These are phyloP conservation scores for Pyxicephalus adspersus DNA, from an alignment of 2,113 vertebrate genomes.

Conservation along the genomic window DNA sequence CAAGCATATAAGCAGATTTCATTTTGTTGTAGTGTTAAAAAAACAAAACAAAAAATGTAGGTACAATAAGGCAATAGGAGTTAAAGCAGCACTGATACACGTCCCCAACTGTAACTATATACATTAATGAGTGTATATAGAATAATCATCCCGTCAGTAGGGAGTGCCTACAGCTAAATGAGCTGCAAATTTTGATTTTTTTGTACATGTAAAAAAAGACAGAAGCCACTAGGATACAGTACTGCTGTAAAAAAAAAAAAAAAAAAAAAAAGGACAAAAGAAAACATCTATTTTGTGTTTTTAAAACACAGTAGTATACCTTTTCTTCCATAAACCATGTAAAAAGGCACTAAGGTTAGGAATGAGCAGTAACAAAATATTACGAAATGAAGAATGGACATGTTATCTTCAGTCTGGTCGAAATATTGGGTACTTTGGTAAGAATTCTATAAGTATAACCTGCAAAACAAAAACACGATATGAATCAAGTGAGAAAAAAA, in stretches of 20 bases:
- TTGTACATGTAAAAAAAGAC: conserved; percentile 71
- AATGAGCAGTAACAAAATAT: conserved; percentile 80
- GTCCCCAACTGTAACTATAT: conserved; percentile 70
- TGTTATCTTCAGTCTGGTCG: conserved; percentile 91
- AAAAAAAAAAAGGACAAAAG: too few relatives aligned
- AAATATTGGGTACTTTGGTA: conserved; percentile 99
- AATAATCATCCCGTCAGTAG: not conserved
- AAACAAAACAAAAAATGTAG: conserved; percentile 26
- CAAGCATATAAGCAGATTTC: not conserved
- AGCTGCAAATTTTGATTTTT: conserved; percentile 84
- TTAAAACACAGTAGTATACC: conserved; percentile 79
- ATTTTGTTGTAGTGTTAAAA: not conserved
- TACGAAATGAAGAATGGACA: conserved; percentile 67
- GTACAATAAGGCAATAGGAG: conserved; percentile 80
- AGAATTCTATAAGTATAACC: conserved; percentile 99
- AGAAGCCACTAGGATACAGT: conserved; percentile 72
- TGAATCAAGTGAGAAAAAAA: not conserved
- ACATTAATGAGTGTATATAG: conserved; percentile 30
- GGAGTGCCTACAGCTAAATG: not conserved
- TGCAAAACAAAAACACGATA: conserved; percentile 68
- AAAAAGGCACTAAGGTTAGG: conserved; percentile 98
- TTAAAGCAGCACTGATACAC: conserved; percentile 73
- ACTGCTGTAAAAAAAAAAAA: conserved; percentile 67
- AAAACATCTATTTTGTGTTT: conserved; percentile 56
- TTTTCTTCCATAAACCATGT: conserved; percentile 88